Evolutionary conservation across 2,113 vertebrate genomes (phyloP).

Genomic region (Plecturocebus donacophilus): DNA sequence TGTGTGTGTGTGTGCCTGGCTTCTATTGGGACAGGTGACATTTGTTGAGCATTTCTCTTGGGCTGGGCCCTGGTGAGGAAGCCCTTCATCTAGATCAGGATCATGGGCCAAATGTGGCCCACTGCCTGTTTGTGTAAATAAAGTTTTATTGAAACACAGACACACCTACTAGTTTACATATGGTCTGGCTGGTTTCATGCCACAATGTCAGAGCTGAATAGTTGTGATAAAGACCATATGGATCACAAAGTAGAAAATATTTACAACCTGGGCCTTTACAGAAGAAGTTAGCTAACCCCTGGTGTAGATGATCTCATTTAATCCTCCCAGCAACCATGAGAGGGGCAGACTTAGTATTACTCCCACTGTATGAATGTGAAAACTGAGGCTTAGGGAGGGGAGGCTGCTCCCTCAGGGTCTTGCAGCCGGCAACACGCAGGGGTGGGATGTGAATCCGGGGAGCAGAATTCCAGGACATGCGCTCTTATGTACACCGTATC

Average conservation of each 20-base stretch:
- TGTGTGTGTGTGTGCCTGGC: neutral
- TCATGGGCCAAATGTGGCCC: neutral
- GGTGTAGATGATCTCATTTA: neutral
- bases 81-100: neutral
- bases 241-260: neutral
- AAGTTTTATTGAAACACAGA: conserved; percentile 61
- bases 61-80: neutral
- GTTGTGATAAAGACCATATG: neutral
- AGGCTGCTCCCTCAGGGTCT: neutral
- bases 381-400: neutral
- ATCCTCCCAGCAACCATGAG: too few species aligned
- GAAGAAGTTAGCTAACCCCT: neutral
- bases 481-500: neutral
- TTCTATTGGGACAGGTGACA: neutral
- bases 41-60: neutral
- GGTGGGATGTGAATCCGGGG: neutral
- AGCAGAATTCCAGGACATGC: neutral
- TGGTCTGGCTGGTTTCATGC: neutral
- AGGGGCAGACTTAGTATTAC: neutral
- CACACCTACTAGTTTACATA: neutral
- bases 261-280: neutral
- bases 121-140: conserved; percentile 11
- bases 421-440: neutral
- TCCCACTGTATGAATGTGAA: neutral
- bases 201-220: neutral